These are phyloP conservation scores for Musca vetustissima DNA, from an alignment of 1,140 invertebrate genomes.

Conservation along the genomic window DNA sequence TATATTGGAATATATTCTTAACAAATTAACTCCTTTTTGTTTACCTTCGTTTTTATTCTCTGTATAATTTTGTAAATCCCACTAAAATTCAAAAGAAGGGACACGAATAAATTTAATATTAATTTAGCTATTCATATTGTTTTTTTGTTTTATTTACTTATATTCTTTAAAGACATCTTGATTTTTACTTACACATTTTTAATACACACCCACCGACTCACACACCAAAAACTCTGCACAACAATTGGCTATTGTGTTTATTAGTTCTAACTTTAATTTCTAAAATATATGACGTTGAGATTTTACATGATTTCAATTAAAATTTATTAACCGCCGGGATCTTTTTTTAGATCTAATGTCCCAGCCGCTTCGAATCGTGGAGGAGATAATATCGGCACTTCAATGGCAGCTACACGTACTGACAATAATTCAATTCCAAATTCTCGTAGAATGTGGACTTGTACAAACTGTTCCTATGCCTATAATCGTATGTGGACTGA, in stretches of 20 bases:
- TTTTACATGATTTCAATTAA: not conserved
- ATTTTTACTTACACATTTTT: not conserved
- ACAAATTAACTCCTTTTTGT: not conserved
- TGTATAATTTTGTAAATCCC: not conserved
- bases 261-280: too few species aligned
- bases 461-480: constrained; percentile 82
- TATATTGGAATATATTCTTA: not conserved
- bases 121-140: not conserved
- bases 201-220: too few species aligned
- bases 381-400: not conserved
- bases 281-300: not conserved
- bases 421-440: constrained; percentile 46
- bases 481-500: constrained; percentile 80
- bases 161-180: not conserved
- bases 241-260: too few species aligned
- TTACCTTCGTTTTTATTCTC: not conserved
- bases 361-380: constrained; percentile 14
- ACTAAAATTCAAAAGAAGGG: not conserved
- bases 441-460: constrained; percentile 76
- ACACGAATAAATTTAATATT: not conserved
- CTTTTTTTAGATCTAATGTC: constrained; percentile 23
- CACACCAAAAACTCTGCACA: too few species aligned
- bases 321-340: constrained; percentile 25
- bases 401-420: constrained; percentile 36
- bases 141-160: too few species aligned